Base-by-base conservation (phyloP, 1,140 invertebrate genomes). In the Drosophila lini region DNA sequence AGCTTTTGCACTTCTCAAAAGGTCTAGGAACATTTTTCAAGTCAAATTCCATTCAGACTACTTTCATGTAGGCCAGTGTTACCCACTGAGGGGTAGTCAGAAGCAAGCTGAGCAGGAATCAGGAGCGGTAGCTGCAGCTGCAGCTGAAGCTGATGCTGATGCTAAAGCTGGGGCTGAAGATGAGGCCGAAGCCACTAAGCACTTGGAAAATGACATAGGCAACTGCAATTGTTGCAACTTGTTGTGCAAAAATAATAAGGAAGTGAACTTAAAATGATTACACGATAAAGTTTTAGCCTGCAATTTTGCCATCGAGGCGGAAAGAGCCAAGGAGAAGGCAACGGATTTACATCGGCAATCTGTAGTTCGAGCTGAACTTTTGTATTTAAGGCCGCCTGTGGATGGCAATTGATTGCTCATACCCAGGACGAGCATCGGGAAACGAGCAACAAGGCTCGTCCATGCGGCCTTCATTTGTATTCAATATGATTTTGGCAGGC, bases 191-290 rank as follows among this genome's bases (percentile, higher is more conserved):
- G 65, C 68, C 70, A 80, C 82, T 86, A 88, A 86, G 83, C 81
- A 84, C 78, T 84, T 56, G 74, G 65, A 77, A 84, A 83, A 83
- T 83, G 81, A 83, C 81, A 83, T 84, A 83, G 81, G 81, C 83
- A 86, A 86, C 83, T 73, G 80, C 61, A 86, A 86, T 76, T 80
- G 63, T 70, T 76, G 68, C 52, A 61, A 77, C 77, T 57, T 79
- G 70, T 70, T 82, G 64, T 62, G 61, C 81, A 89, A 89, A 88
- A 89, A 88, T 83, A 89, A 89, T 89, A 88, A 86, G 84, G 81
- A 86, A 88, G 75, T 64, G 82, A 86, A 86, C 82, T 86, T 86
- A 86, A 86, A 86, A 86, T 86, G 82, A 86, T 86, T 86, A 86
- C 82, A 86, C 83, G 83, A 80, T 77, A 86, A 86, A 86, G 80